Percentiles rank a stretch among this genome's conserved stretches.
These are phyloP conservation scores for Leptinotarsa texana DNA, from an alignment of 1,140 invertebrate genomes.

Conservation along the genomic window DNA sequence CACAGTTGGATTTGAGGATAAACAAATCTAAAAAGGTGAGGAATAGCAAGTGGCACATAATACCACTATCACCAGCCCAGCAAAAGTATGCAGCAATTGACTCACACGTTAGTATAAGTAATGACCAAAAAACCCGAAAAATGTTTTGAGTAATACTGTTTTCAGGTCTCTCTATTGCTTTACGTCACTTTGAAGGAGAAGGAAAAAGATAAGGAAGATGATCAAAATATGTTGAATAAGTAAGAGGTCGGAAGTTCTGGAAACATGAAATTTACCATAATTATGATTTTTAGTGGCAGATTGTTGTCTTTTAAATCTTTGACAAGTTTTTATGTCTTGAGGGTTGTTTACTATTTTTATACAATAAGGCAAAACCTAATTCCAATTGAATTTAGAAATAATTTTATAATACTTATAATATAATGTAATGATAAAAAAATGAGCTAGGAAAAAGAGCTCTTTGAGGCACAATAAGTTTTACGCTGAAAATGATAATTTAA, in stretches of 20 bases:
- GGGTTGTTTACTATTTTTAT: too few relatives aligned
- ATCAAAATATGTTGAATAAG: conserved; percentile 6
- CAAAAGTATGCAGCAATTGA: conserved; percentile 68
- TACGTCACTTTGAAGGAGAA: conserved; percentile 37
- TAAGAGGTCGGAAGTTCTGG: background rate
- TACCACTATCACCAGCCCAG: conserved; percentile 62
- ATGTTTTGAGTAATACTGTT: background rate
- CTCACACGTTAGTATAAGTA: conserved; percentile 61
- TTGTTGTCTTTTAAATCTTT: too few relatives aligned
- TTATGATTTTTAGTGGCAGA: too few relatives aligned
- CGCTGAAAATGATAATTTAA: too few relatives aligned
- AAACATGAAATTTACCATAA: too few relatives aligned
- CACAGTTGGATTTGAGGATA: conserved; percentile 59
- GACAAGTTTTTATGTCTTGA: too few relatives aligned
- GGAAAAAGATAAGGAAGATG: background rate
- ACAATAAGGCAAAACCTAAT: too few relatives aligned
- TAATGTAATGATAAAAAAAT: too few relatives aligned
- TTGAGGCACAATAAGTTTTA: too few relatives aligned
- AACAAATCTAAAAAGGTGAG: conserved; percentile 63
- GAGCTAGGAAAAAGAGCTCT: too few relatives aligned
- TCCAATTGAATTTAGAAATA: too few relatives aligned
- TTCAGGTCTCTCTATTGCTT: conserved; percentile 40
- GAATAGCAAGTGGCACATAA: conserved; percentile 66
- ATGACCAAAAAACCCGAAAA: background rate
- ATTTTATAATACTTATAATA: too few relatives aligned